phyloP scores from a whole-genome alignment of 2,888 invertebrate species.

The Leptopilina syphax region DNA sequence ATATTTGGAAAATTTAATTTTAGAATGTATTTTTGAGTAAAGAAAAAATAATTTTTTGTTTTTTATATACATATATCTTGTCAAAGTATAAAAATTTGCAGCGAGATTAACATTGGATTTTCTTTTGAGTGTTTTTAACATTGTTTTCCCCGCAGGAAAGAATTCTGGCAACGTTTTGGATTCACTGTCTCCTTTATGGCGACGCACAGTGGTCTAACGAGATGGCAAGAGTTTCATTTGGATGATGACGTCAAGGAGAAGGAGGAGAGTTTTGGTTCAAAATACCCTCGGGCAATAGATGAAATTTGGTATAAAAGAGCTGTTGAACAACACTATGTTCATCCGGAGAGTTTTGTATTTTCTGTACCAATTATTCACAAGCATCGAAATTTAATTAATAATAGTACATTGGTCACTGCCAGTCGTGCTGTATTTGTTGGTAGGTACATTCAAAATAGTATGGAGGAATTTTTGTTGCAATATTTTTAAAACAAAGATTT shows the following conservation, averaged over 20 bases:
- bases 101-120: not conserved
- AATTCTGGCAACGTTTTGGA: conserved; percentile 90
- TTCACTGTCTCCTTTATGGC: conserved; percentile 92
- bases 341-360: conserved; percentile 89
- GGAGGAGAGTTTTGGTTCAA: conserved; percentile 82
- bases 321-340: conserved; percentile 89
- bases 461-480: not conserved
- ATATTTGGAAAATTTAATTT: not conserved
- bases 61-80: not conserved
- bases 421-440: conserved; percentile 87
- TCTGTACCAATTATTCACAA: conserved; percentile 84
- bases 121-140: conserved; percentile 38
- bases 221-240: conserved; percentile 89
- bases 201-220: conserved; percentile 92
- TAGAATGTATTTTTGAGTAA: conserved; percentile 9
- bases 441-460: conserved; percentile 47
- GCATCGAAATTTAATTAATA: conserved; percentile 74
- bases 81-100: not conserved
- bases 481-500: not conserved
- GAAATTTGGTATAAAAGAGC: conserved; percentile 94
- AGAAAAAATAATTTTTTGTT: not conserved
- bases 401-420: conserved; percentile 88
- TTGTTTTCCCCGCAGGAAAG: conserved; percentile 80
- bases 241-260: conserved; percentile 77
- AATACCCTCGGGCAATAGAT: conserved; percentile 88